Base-by-base conservation (phyloP, 2,888 invertebrate species). In the Steinernema scapterisci region DNA sequence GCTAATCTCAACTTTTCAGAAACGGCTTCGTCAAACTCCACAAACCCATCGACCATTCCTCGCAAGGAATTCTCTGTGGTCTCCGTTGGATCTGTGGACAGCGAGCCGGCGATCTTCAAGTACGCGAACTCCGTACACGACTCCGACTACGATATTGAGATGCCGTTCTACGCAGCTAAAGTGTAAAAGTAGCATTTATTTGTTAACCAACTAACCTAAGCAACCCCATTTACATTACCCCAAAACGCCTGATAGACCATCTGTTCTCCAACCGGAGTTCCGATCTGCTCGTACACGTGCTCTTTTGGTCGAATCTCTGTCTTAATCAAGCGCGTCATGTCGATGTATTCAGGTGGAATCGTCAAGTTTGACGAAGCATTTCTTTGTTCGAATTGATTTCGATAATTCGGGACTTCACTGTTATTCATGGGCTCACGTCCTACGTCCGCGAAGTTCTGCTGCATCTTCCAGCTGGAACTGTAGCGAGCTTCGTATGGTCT, bases 111-210 rank as follows among this genome's bases (percentile, higher is more conserved):
- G 6, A 1, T 63, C 16, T 63, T 6, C 38, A 16, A 63, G 19
- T 63, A 63, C 63, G 63, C 63, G 31, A 31, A 63, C 6, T 63
- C 63, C 5, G 38, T 63, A 1, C 63, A 63, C n/a, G 31, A 25
- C n/a, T 63, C 63, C 13, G 63, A 63, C n/a, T 63, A 63, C 16
- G 63, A 63, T 38, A 5, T 63, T 3, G 63, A 31, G 11, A 27
- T 38, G 11, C 63, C 31, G 11, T 63, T 54, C 54, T n/a, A 48
- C n/a, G 13, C 48, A 5, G 2, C 48, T 5, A 48, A 48, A 48
- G 16, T 48, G 48, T 48, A 16, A 48, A 5, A n/a, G 48, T n/a
- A 48, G 3, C 2, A 19, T 48, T 48, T 48, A 19, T 48, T 38
- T 48, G 48, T 48, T 48, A 13, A 48, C 2, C 5, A 48, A 19